phyloP scores from a whole-genome alignment of 2,113 vertebrate species.

The Steatornis caripensis region DNA sequence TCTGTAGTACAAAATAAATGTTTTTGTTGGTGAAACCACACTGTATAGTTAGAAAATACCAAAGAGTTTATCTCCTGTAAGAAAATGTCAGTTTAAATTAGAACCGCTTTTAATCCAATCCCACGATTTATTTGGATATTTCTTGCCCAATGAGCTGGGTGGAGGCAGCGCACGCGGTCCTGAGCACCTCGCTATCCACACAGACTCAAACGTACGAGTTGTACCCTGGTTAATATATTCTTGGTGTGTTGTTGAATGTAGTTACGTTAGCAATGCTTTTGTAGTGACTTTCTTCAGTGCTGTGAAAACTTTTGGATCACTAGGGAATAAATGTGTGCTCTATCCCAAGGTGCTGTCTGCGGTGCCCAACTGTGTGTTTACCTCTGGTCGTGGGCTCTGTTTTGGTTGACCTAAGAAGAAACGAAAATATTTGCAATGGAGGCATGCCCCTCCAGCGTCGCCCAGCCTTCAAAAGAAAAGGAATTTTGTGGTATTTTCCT shows the following conservation, averaged over 20 bases:
- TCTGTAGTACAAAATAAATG: background rate
- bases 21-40: background rate
- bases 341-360: background rate
- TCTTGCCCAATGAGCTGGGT: background rate
- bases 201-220: accelerated
- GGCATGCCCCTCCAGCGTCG: background rate
- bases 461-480: background rate
- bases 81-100: background rate
- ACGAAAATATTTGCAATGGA: background rate
- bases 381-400: background rate
- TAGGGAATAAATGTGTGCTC: background rate
- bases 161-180: background rate
- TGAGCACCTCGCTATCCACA: background rate
- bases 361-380: background rate
- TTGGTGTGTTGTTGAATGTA: background rate
- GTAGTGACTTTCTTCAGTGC: background rate
- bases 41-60: background rate
- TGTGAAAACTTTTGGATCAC: background rate
- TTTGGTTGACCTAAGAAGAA: background rate
- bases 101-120: background rate
- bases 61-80: background rate
- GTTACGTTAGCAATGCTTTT: background rate
- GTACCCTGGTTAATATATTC: background rate
- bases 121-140: background rate
- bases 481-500: background rate